Conservation (phyloP, 2,113 vertebrate species). For the Crotalus horridus region DNA sequence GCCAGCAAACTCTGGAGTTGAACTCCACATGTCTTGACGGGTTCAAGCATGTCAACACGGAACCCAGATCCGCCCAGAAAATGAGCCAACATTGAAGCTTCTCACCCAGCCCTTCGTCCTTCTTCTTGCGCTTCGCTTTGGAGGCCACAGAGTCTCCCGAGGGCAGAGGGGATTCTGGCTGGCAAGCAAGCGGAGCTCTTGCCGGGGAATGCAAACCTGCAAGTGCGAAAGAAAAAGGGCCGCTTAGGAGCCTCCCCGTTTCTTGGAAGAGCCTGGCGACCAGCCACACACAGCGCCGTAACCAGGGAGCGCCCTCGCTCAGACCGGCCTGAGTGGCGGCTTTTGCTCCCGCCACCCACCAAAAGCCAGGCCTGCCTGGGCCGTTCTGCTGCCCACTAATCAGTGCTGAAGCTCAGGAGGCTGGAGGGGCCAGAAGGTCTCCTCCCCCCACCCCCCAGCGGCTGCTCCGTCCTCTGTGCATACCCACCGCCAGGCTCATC, state of each 20-base stretch:
- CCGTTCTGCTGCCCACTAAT: too few relatives aligned
- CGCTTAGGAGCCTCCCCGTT: not conserved
- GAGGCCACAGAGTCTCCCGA: constrained; percentile 40
- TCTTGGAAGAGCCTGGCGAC: not conserved
- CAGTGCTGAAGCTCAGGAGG: not conserved
- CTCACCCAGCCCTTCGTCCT: constrained; percentile 63
- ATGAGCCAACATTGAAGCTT: not conserved
- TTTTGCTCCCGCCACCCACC: not conserved
- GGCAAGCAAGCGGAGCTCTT: constrained; percentile 47
- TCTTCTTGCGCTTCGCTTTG: constrained; percentile 70
- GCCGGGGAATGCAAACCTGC: constrained; percentile 64
- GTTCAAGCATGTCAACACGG: not conserved
- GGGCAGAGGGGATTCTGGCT: constrained; percentile 42
- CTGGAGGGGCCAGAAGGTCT: not conserved
- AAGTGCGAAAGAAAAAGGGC: not conserved
- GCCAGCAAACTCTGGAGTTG: too few relatives aligned
- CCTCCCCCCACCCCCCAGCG: not conserved
- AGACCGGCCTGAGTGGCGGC: too few relatives aligned
- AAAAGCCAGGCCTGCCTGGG: not conserved
- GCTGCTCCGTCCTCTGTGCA: not conserved
- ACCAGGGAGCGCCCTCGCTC: too few relatives aligned
- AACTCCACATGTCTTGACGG: not conserved
- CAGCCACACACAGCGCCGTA: too few relatives aligned
- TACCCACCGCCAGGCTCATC: constrained; percentile 71
- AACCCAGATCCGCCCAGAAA: not conserved